Evolutionary conservation across 1,140 invertebrate species (phyloP).

Genomic region (Drosophila quadrilineata): DNA sequence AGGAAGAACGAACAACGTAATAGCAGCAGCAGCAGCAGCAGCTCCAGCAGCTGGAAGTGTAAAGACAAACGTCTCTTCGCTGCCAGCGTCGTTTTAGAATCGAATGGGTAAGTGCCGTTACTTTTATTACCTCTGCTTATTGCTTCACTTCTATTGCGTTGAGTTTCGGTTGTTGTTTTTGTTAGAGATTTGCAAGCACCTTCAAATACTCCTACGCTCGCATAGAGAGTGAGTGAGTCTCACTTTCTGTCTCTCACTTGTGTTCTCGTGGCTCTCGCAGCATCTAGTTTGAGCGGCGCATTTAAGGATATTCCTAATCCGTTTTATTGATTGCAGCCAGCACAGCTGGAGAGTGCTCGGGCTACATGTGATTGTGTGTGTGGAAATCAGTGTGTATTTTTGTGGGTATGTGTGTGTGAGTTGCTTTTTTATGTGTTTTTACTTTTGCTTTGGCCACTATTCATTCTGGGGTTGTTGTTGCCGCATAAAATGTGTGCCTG

Average conservation of each 20-base stretch:
- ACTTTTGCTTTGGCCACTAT: conserved; percentile 44
- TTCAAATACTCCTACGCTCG: conserved; percentile 20
- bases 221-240: no score
- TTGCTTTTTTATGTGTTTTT: conserved; percentile 56
- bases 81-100: conserved; percentile 21
- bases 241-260: background rate
- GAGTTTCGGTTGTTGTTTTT: conserved; percentile 44
- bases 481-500: conserved; percentile 33
- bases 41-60: background rate
- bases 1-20: no score
- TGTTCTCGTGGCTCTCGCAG: conserved; percentile 18
- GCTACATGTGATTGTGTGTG: conserved; percentile 34
- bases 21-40: conserved; percentile 7
- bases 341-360: conserved; percentile 45
- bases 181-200: conserved; percentile 54
- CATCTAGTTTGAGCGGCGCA: conserved; percentile 61
- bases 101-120: conserved; percentile 43
- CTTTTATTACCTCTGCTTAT: conserved; percentile 21
- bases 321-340: conserved; percentile 75
- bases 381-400: no score
- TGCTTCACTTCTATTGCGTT: conserved; percentile 9
- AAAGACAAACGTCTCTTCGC: no score
- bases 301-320: conserved; percentile 78
- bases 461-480: conserved; percentile 62
- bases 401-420: conserved; percentile 29